Conservation (phyloP, 2,797 vertebrate species). For the Chelon auratus region DNA sequence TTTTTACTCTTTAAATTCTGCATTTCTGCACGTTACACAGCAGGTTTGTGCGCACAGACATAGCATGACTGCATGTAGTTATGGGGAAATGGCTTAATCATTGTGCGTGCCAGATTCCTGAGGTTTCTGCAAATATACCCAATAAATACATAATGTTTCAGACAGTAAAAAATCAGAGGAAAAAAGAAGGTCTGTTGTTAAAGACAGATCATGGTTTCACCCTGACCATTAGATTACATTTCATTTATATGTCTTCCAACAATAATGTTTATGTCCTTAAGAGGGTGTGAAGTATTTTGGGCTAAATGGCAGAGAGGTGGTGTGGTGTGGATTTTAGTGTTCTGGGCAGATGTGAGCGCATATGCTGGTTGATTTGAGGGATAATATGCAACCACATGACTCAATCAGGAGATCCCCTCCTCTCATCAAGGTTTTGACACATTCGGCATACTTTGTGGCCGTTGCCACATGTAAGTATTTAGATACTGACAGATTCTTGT, state of each 20-base stretch:
- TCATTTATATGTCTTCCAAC: constrained; percentile 71
- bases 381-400: constrained; percentile 81
- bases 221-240: constrained; percentile 64
- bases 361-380: constrained; percentile 73
- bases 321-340: constrained; percentile 43
- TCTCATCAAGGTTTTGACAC: constrained; percentile 75
- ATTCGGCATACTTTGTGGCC: constrained; percentile 70
- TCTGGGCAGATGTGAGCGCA: constrained; percentile 72
- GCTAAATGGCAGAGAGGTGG: constrained; percentile 55
- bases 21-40: constrained; percentile 8
- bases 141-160: constrained; percentile 53
- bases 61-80: constrained; percentile 33
- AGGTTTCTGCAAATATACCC: constrained; percentile 53
- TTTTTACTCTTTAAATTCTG: neutral
- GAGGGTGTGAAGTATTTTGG: constrained; percentile 74
- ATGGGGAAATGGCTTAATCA: constrained; percentile 60
- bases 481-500: constrained; percentile 79
- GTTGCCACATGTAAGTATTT: constrained; percentile 76
- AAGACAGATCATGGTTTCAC: constrained; percentile 72
- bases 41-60: constrained; percentile 15
- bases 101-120: constrained; percentile 49
- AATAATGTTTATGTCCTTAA: constrained; percentile 79
- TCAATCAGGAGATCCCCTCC: constrained; percentile 80
- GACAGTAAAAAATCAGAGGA: constrained; percentile 30
- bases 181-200: constrained; percentile 60